Evolutionary conservation across 2,113 vertebrate genomes (phyloP).

Genomic region (Ivindomyrus marchei): DNA sequence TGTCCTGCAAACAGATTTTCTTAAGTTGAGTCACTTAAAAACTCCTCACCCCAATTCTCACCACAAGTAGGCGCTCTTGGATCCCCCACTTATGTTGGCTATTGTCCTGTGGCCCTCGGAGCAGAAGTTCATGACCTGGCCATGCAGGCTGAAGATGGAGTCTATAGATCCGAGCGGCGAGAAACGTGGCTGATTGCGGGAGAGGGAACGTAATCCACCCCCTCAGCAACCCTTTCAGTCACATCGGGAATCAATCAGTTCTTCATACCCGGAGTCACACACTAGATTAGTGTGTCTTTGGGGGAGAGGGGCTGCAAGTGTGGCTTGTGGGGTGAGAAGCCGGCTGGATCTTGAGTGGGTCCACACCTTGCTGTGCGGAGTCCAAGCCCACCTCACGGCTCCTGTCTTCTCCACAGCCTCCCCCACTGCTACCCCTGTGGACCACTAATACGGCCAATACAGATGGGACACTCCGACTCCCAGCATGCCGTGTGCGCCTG

Average conservation of each 20-base stretch:
- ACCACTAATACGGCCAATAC: slow-evolving; percentile 17
- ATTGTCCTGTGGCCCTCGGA: background rate
- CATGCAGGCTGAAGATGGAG: background rate
- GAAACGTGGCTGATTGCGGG: slow-evolving; percentile 29
- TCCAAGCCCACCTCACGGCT: background rate
- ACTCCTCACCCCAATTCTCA: background rate
- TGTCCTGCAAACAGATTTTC: background rate
- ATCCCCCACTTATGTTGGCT: background rate
- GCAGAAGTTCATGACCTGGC: background rate
- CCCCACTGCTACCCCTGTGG: background rate
- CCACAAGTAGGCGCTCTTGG: background rate
- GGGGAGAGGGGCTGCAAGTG: background rate
- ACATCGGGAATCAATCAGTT: slow-evolving; percentile 41
- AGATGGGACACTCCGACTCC: slow-evolving; percentile 38
- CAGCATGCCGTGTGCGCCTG: slow-evolving; percentile 36
- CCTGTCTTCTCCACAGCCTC: background rate
- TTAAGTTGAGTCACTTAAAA: background rate
- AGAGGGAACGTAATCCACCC: slow-evolving; percentile 30
- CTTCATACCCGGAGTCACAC: slow-evolving; percentile 26
- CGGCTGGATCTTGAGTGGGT: background rate
- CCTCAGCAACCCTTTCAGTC: slow-evolving; percentile 21
- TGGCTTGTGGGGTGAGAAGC: background rate
- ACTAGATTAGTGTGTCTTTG: slow-evolving; percentile 15
- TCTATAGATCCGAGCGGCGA: slow-evolving; percentile 24
- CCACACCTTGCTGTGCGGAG: background rate